These are phyloP conservation scores for Sarcophaga bullata DNA, from an alignment of 1,140 invertebrate species.

Conservation along the genomic window DNA sequence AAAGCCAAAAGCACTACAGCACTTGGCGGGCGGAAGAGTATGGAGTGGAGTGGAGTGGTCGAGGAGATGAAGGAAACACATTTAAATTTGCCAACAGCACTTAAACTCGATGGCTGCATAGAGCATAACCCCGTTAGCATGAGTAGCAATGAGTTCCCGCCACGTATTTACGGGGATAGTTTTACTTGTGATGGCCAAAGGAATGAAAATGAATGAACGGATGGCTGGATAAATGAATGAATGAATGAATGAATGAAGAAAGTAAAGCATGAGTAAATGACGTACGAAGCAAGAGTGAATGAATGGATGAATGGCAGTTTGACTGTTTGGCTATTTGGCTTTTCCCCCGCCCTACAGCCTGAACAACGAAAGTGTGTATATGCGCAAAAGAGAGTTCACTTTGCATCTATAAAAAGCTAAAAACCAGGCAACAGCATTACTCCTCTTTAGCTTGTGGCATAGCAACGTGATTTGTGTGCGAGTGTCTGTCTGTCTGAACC, in stretches of 20 bases:
- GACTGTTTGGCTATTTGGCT: background rate
- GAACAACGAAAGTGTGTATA: background rate
- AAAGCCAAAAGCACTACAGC: no score
- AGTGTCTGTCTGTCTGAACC: background rate
- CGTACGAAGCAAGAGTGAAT: background rate
- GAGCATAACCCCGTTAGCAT: slow-evolving; percentile 4
- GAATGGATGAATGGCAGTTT: background rate
- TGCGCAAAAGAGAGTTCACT: background rate
- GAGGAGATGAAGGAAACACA: background rate
- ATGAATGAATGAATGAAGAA: background rate
- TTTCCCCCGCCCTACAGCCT: background rate
- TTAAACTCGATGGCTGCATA: background rate
- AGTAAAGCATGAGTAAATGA: no score
- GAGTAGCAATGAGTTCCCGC: slow-evolving; percentile 4
- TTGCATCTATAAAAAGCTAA: background rate
- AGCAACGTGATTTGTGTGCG: no score
- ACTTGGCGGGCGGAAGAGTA: no score
- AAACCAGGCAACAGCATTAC: no score
- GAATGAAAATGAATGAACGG: background rate
- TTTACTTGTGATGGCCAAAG: background rate
- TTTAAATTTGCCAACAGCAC: slow-evolving; percentile 7
- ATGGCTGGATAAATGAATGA: no score
- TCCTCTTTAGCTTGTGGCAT: no score
- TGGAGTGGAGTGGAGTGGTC: no score
- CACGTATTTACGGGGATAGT: background rate